A percentile compares a stretch with the other conserved stretches of the same genome.
phyloP scores from a whole-genome alignment of 2,113 vertebrate genomes.

The Cyanoramphus novaezelandiae region DNA sequence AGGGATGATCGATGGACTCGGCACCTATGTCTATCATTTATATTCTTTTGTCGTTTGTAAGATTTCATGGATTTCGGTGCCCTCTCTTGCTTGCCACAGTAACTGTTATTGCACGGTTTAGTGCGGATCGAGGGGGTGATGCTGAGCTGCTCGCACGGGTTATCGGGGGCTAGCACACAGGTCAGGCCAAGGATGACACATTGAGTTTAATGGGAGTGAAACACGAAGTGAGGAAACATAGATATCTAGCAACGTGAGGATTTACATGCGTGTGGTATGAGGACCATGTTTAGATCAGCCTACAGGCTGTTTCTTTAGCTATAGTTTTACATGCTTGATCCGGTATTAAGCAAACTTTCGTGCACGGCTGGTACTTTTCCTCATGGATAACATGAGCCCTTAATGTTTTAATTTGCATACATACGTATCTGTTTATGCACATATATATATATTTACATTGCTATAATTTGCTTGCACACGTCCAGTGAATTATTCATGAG shows the following conservation, averaged over 20 bases:
- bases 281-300: not conserved
- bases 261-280: not conserved
- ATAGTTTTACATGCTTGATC: not conserved
- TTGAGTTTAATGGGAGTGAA: not conserved
- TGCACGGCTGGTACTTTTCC: not conserved
- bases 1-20: slow-evolving; percentile 41
- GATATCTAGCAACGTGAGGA: rapidly evolving
- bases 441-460: not conserved
- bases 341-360: not conserved
- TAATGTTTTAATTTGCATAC: not conserved
- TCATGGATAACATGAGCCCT: not conserved
- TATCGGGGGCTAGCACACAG: not conserved
- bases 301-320: not conserved
- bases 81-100: not conserved
- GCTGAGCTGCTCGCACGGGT: not conserved
- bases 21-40: not conserved
- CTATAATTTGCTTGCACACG: not conserved
- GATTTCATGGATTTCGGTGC: not conserved
- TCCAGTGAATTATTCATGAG: slow-evolving; percentile 37
- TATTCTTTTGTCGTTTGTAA: not conserved
- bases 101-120: slow-evolving; percentile 18
- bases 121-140: not conserved
- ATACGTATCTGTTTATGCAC: not conserved
- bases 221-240: not conserved
- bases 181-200: not conserved